A percentile compares a stretch with the other conserved stretches of the same genome.
Conservation (phyloP, 92 coral and sea anemone species). For the Porites divaricata region DNA sequence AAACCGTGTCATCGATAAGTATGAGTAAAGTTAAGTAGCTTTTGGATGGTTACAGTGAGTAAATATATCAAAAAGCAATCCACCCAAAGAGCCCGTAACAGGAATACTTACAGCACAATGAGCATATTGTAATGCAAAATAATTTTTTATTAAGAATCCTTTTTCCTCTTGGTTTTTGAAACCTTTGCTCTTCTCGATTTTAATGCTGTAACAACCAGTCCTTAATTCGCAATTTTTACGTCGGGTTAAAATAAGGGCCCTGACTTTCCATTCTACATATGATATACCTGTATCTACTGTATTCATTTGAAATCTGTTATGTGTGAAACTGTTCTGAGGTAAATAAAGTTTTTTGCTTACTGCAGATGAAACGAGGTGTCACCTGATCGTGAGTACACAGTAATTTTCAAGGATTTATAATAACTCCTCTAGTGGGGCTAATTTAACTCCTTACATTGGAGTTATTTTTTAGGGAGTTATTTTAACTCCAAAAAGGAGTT, state of each 20-base stretch:
- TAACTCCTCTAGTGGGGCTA: too few species aligned
- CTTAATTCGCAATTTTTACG: not conserved
- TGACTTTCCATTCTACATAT: not conserved
- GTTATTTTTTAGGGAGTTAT: too few species aligned
- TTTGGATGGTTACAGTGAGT: too few species aligned
- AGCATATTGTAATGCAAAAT: not conserved
- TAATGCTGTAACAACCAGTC: not conserved
- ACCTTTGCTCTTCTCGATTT: not conserved
- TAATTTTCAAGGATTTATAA: too few species aligned
- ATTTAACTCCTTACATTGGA: too few species aligned
- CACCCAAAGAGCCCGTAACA: too few species aligned
- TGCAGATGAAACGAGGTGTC: not conserved
- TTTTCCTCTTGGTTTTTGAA: not conserved
- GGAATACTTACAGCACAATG: not conserved
- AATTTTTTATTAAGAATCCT: too few species aligned
- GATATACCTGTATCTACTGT: slow-evolving; percentile 6
- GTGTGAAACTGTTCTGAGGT: slow-evolving; percentile 32
- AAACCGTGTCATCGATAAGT: too few species aligned
- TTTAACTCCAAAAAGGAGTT: too few species aligned
- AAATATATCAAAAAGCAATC: too few species aligned
- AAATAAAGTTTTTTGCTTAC: slow-evolving; percentile 45
- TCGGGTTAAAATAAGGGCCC: not conserved
- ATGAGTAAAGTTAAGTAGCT: too few species aligned
- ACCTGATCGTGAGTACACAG: too few species aligned
- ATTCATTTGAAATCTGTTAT: not conserved